A percentile compares a stretch with the other conserved stretches of the same genome.
Evolutionary conservation across 2,113 vertebrate species (phyloP).

Genomic region (Tyrannus savana): DNA sequence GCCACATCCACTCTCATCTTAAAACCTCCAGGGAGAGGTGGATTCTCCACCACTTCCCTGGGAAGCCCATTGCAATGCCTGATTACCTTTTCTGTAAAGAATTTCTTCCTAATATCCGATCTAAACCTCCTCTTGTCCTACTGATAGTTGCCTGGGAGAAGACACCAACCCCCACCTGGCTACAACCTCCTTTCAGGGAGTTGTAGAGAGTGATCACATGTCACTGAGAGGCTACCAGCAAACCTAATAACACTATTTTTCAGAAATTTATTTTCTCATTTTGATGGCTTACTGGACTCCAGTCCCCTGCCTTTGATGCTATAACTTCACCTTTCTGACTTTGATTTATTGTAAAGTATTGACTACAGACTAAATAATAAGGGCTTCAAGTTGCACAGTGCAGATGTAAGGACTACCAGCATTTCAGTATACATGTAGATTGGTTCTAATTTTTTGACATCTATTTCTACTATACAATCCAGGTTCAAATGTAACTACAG

Average conservation of each 20-base stretch:
- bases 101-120: no score
- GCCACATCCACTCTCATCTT: no score
- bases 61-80: no score
- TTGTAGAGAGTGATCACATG: neutral
- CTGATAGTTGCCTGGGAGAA: no score
- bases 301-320: neutral
- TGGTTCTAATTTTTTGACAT: neutral
- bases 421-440: rapidly evolving
- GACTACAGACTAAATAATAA: neutral
- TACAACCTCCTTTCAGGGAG: no score
- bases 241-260: neutral
- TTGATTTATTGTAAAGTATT: neutral
- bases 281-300: neutral
- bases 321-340: neutral
- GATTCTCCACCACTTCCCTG: no score
- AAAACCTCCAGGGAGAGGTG: no score
- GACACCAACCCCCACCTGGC: no score
- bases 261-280: neutral
- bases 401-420: rapidly evolving
- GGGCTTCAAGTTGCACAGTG: neutral
- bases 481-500: neutral
- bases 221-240: rapidly evolving
- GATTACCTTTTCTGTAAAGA: no score
- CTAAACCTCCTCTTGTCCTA: no score
- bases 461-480: neutral